Conservation (phyloP, 2,113 vertebrate genomes). For the Picathartes gymnocephalus region DNA sequence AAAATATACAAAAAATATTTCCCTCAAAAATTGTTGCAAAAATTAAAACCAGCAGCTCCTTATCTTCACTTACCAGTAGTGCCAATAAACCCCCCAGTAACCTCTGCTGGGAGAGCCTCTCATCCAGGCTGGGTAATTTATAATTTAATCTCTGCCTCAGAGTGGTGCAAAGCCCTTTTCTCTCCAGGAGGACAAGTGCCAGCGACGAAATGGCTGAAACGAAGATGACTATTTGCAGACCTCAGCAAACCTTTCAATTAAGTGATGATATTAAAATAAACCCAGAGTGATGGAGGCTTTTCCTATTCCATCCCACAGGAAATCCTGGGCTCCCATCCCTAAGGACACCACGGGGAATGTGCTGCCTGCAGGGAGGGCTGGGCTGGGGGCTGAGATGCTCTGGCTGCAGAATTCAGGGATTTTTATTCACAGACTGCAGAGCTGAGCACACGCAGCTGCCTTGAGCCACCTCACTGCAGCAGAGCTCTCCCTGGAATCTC, state of each 20-base stretch:
- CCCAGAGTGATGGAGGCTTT: neutral
- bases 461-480: neutral
- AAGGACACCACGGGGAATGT: neutral
- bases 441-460: neutral
- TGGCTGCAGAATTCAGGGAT: neutral
- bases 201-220: neutral
- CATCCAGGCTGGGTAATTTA: neutral
- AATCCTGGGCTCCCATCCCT: neutral
- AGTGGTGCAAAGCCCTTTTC: neutral
- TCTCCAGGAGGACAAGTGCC: neutral
- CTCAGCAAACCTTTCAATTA: neutral
- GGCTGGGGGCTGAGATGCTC: neutral
- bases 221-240: neutral
- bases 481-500: neutral
- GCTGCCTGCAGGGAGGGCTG: neutral
- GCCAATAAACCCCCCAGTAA: neutral
- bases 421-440: constrained; percentile 22
- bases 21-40: neutral
- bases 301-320: neutral
- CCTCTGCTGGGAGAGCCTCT: neutral
- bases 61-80: neutral
- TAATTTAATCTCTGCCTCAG: neutral
- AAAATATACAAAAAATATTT: neutral
- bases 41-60: neutral
- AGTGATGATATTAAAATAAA: neutral